Evolutionary conservation across 2,113 vertebrate species (phyloP), one percentile per base, ranked within the genome.

Genomic region (Athene cunicularia): DNA sequence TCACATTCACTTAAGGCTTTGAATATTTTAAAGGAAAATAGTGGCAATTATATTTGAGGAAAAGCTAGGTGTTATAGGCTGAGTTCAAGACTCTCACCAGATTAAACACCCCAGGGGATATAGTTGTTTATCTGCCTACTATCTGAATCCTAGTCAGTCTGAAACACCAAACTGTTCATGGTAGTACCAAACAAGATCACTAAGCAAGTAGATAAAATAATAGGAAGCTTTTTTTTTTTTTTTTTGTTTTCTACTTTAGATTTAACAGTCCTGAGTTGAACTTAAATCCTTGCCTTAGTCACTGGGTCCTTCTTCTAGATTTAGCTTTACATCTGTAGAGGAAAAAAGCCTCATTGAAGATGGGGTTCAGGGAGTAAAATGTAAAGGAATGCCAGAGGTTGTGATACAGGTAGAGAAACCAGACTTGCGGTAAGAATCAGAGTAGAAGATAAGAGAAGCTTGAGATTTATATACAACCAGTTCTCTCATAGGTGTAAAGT

Each of bases 31-130:
- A 71, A 80, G 53, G 27, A 76, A 66, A 74, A 14, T 12, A 37
- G 30, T 86, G 33, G 37, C 72, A 86, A 59, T 70, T 83, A 20
- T 45, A 26, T 75, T 60, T 66, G 27, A 56, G n/a, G 24, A 55
- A 76, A 92, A 72, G 17, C 11, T 68, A 55, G 20, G 12, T 75
- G 11, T 58, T 84, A 41, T 9, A 83, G 52, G 12, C 13, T 56
- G 58, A 90, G 30, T 82, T 84, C 64, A 92, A 70, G 37, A 41
- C 17, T 63, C 24, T 49, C 28, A 64, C 32, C 43, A 90, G 79
- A 55, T 90, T 41, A 71, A 55, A 11, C 53, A 33, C 35, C 0
- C 0, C n/a, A 79, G 35, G 14, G n/a, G 10, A 14, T 58, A 18
- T 17, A 53, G 17, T 23, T 58, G 37, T 92, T 90, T 92, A 23